Base-by-base conservation (phyloP, 1,140 invertebrate species). In the Carposina sasakii region DNA sequence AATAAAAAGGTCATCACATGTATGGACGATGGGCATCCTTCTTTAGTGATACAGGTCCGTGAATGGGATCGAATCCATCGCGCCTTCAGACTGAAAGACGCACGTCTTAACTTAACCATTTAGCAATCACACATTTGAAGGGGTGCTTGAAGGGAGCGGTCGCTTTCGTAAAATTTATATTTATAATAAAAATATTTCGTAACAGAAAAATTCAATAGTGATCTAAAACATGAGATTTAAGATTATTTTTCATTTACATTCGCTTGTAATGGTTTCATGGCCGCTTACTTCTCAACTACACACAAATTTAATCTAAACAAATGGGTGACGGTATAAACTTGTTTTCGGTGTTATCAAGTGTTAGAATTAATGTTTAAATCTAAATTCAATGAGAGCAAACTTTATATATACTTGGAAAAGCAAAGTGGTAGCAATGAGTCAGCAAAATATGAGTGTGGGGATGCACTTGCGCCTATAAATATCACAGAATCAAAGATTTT, bases 361-460 rank as follows among this genome's bases (percentile, higher is more conserved):
- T n/a, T n/a, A n/a, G n/a, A n/a, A n/a, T n/a, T 83, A 71, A 83
- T 81, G 73, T 74, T 83, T 67, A 83, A 83, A 74, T 77, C 79
- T 62, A 83, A 83, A 60, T 79, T 77, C 60, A 79, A 76, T 63
- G 67, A 79, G 55, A 81, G 71, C 60, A 81, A 81, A 60, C 58
- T 84, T 62, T 77, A 72, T 72, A 81, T 79, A 47, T 71, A 76
- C 49, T 75, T 56, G 54, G 67, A 84, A 67, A 54, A 78, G 36
- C 78, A 75, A 12, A 79, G 76, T 76, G 69, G 76, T 41, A 83
- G 63, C 46, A 68, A 77, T n/a, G 81, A 77, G 56, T 57, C 60
- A n/a, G 71, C 85, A 37, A 83, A 79, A 66, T 88, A 87, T 86
- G 88, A 87, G 79, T 88, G 88, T 60, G 79, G 76, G 42, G 81